Conservation (phyloP, 1,140 invertebrate species). For the Leptonema lineaticorne region DNA sequence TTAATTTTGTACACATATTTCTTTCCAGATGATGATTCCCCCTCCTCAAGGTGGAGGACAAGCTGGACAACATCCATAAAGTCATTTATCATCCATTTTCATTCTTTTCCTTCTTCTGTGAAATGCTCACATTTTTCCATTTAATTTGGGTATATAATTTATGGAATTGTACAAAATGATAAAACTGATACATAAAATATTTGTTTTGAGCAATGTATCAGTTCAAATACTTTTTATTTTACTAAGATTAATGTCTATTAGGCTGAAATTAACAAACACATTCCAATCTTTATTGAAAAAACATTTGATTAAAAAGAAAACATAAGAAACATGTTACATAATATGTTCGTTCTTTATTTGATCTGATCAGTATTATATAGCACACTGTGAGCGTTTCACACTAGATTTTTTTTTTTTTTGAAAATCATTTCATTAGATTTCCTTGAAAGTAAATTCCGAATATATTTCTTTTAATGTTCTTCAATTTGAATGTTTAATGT, state of each 20-base stretch:
- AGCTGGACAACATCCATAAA: conserved; percentile 38
- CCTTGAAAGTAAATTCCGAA: conserved; percentile 2
- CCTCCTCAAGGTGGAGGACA: conserved; percentile 34
- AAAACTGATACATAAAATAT: too few species aligned
- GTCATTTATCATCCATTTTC: background rate
- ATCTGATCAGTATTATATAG: background rate
- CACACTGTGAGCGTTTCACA: conserved; percentile 7
- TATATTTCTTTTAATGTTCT: too few species aligned
- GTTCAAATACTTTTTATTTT: too few species aligned
- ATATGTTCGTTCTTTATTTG: background rate
- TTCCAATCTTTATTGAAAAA: too few species aligned
- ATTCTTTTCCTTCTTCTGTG: conserved; percentile 1
- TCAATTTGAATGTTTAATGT: too few species aligned
- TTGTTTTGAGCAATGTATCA: too few species aligned
- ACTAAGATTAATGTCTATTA: too few species aligned
- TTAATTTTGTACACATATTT: background rate
- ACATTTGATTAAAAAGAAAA: too few species aligned
- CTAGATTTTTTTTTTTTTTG: background rate
- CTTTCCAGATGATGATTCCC: conserved; percentile 34
- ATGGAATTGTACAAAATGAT: too few species aligned
- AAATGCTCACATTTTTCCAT: background rate
- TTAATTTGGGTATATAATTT: background rate
- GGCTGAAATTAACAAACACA: too few species aligned
- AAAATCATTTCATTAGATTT: conserved; percentile 1
- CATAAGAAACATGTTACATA: too few species aligned